Percentiles rank a stretch among this genome's conserved stretches.
phyloP scores from a whole-genome alignment of 2,113 vertebrate genomes.

The Mastomys natalensis region DNA sequence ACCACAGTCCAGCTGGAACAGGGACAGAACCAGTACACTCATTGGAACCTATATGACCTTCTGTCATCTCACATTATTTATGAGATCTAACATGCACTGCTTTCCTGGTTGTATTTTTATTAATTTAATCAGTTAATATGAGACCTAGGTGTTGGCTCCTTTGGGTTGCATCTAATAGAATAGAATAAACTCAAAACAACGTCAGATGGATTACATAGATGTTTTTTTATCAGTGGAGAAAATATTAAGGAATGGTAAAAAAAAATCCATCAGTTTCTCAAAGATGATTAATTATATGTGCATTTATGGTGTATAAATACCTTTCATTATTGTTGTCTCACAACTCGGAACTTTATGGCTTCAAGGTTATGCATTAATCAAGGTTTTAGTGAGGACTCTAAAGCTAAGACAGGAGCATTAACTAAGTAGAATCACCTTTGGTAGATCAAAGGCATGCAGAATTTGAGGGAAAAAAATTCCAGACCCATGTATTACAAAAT shows the following conservation, averaged over 20 bases:
- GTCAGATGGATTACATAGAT: background rate
- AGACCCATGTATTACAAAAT: background rate
- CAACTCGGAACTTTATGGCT: background rate
- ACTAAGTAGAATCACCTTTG: background rate
- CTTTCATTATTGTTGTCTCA: background rate
- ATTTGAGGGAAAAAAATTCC: background rate
- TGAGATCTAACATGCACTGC: background rate
- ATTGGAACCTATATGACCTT: background rate
- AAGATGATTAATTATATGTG: background rate
- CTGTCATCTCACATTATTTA: background rate
- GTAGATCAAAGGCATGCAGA: background rate
- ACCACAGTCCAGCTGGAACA: background rate
- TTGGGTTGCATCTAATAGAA: background rate
- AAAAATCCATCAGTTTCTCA: background rate
- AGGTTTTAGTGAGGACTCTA: background rate
- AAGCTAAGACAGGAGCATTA: background rate
- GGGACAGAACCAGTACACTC: background rate
- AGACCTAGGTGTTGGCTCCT: background rate
- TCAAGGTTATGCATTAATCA: background rate
- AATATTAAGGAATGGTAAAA: background rate
- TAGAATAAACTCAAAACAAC: background rate
- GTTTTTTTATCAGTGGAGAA: background rate
- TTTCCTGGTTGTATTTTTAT: background rate
- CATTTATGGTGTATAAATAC: background rate
- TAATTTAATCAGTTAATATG: constrained; percentile 9